Evolutionary conservation across 2,888 invertebrate genomes (phyloP).

Genomic region (Pheosia gnoma): DNA sequence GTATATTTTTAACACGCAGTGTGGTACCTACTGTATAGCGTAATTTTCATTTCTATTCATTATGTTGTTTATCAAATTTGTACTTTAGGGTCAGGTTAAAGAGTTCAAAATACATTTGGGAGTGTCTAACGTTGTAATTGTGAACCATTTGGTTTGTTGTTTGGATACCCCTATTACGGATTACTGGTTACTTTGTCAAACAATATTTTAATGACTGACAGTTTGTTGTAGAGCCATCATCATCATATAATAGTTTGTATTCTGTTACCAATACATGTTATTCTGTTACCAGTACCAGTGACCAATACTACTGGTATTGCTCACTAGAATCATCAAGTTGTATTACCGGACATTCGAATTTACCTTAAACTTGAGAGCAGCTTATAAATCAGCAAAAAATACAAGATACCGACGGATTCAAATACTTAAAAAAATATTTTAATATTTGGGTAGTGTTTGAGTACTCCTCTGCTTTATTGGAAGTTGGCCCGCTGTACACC

Average conservation of each 20-base stretch:
- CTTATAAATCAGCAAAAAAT: too few species aligned
- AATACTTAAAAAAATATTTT: too few species aligned
- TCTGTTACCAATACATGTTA: too few species aligned
- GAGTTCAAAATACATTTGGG: not conserved
- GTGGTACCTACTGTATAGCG: not conserved
- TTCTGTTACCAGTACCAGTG: too few species aligned
- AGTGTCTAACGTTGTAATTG: not conserved
- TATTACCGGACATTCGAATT: too few species aligned
- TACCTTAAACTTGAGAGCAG: too few species aligned
- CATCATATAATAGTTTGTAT: not conserved
- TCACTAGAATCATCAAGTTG: too few species aligned
- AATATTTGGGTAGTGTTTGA: too few species aligned
- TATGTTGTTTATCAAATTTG: not conserved
- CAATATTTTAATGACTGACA: not conserved
- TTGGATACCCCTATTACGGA: not conserved
- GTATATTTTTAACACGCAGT: conserved; percentile 32
- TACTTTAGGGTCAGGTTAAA: not conserved
- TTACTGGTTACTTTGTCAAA: not conserved
- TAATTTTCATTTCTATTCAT: not conserved
- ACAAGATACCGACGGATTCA: too few species aligned
- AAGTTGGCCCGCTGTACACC: too few species aligned
- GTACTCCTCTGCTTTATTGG: too few species aligned
- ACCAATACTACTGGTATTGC: too few species aligned
- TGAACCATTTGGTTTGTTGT: not conserved
- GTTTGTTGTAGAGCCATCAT: not conserved